A percentile compares a stretch with the other conserved stretches of the same genome.
These are phyloP conservation scores for Neoseiulus cucumeris DNA, from an alignment of 1,140 invertebrate species.

Conservation along the genomic window DNA sequence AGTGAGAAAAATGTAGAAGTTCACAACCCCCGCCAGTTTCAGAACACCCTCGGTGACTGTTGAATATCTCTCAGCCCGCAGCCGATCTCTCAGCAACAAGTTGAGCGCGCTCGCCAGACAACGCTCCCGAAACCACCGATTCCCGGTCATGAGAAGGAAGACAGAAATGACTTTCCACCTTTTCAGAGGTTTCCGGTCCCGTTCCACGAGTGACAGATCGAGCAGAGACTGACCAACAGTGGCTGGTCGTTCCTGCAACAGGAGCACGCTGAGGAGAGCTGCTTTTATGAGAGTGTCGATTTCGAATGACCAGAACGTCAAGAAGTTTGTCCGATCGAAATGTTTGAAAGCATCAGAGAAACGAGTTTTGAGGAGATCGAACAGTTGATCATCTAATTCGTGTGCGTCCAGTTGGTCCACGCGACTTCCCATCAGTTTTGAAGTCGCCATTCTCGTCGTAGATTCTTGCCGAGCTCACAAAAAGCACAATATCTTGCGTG, in stretches of 20 bases:
- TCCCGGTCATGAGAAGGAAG: neutral
- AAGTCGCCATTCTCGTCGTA: neutral
- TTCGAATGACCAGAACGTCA: neutral
- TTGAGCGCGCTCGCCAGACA: neutral
- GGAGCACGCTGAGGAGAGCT: neutral
- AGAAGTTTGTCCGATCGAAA: neutral
- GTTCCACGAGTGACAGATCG: neutral
- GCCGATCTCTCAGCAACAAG: neutral
- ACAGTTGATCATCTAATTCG: neutral
- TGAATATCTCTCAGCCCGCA: neutral
- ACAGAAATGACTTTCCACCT: neutral
- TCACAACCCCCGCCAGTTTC: neutral
- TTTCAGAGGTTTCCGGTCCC: neutral
- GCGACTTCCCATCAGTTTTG: neutral
- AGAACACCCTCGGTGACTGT: neutral
- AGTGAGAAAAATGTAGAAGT: slow-evolving; percentile 1
- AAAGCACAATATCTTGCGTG: no score
- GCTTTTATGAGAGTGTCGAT: neutral
- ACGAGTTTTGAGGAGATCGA: neutral
- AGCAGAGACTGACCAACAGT: slow-evolving; percentile 1
- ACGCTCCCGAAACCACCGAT: slow-evolving; percentile 3
- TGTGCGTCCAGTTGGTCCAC: neutral
- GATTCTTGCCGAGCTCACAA: neutral
- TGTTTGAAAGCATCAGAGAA: slow-evolving; percentile 2
- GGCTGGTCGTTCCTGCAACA: neutral